phyloP scores from a whole-genome alignment of 2,888 invertebrate species.

The Cryptus armator region DNA sequence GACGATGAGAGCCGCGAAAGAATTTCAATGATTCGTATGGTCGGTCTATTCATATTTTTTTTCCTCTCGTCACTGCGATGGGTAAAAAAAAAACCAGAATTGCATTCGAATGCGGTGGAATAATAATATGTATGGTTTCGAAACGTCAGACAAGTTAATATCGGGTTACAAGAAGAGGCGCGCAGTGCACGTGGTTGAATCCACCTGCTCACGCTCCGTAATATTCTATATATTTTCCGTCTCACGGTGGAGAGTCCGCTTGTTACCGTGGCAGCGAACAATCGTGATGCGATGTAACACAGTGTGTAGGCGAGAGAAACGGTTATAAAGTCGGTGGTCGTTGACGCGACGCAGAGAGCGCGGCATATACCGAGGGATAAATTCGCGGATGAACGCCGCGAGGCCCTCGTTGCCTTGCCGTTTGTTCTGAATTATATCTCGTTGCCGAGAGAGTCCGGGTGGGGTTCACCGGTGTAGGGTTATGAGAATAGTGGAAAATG shows the following conservation, averaged over 20 bases:
- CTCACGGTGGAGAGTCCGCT: slow-evolving; percentile 9
- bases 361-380: slow-evolving; percentile 53
- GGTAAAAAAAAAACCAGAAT: background rate
- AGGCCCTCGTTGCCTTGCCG: slow-evolving; percentile 65
- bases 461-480: slow-evolving; percentile 42
- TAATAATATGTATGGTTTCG: too few relatives aligned
- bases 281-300: slow-evolving; percentile 14
- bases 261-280: slow-evolving; percentile 15
- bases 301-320: slow-evolving; percentile 27
- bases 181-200: slow-evolving; percentile 19
- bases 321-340: slow-evolving; percentile 51
- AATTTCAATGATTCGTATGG: too few relatives aligned
- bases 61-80: too few relatives aligned
- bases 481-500: slow-evolving; percentile 46
- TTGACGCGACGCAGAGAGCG: slow-evolving; percentile 51
- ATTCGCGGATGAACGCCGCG: slow-evolving; percentile 59
- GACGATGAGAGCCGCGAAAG: too few relatives aligned
- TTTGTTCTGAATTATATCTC: slow-evolving; percentile 69
- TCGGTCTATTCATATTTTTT: too few relatives aligned
- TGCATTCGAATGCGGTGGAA: background rate
- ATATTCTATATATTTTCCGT: slow-evolving; percentile 24
- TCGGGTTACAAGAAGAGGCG: background rate
- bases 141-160: too few relatives aligned
- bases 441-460: slow-evolving; percentile 22
- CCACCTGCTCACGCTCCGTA: slow-evolving; percentile 33